Evolutionary conservation across 1,140 invertebrate species (phyloP).

Genomic region (Procambarus virginalis): DNA sequence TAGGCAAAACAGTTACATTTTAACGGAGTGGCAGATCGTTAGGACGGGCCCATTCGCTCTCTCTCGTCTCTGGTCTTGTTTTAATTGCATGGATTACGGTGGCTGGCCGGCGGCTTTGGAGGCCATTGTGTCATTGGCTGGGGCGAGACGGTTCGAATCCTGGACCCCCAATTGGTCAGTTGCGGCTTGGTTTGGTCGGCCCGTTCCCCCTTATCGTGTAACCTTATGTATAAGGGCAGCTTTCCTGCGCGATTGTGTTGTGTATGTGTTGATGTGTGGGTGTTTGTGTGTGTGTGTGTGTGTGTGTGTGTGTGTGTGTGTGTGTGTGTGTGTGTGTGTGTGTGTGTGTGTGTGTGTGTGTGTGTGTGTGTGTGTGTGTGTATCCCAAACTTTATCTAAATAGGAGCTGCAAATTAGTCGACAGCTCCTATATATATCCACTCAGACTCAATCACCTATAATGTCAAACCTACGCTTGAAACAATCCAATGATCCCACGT

Average conservation of each 20-base stretch:
- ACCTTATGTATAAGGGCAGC: not conserved
- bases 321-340: not conserved
- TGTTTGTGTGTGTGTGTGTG: slow-evolving; percentile 4
- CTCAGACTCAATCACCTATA: no score
- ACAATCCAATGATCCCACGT: no score
- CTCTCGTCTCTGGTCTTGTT: not conserved
- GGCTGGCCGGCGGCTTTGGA: not conserved
- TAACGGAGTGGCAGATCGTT: no score
- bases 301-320: slow-evolving; percentile 8
- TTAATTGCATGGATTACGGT: not conserved
- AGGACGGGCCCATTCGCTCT: no score
- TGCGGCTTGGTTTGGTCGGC: not conserved
- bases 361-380: no score
- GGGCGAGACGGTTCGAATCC: not conserved
- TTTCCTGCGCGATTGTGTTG: not conserved
- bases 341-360: not conserved
- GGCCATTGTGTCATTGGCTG: not conserved
- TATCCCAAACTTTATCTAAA: no score
- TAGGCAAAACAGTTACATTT: no score
- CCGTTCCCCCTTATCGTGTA: not conserved
- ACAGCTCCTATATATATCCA: no score
- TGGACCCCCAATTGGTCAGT: not conserved
- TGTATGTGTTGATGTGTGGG: not conserved
- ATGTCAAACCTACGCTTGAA: no score
- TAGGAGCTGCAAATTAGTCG: no score